phyloP scores from a whole-genome alignment of 2,113 vertebrate species.

The Cheilinus undulatus region DNA sequence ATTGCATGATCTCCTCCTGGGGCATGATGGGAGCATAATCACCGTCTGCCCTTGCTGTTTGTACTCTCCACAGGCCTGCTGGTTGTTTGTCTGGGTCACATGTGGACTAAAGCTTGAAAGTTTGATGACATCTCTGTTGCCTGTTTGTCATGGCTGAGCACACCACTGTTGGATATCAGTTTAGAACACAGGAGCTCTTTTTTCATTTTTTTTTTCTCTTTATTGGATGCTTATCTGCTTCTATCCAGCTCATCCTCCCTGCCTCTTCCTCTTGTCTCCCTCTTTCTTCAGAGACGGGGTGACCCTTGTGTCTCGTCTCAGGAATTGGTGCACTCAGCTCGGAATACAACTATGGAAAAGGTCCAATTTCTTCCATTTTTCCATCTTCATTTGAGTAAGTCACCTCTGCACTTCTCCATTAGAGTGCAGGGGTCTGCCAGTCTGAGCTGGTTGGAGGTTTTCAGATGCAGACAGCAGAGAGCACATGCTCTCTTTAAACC shows the following conservation, averaged over 20 bases:
- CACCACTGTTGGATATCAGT: slow-evolving; percentile 50
- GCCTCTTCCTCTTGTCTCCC: background rate
- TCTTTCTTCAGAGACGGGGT: slow-evolving; percentile 11
- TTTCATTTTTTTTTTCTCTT: slow-evolving; percentile 27
- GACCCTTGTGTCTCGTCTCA: slow-evolving; percentile 44
- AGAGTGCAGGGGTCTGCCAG: too few relatives aligned
- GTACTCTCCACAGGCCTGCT: background rate
- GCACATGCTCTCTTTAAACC: too few relatives aligned
- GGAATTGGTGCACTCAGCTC: slow-evolving; percentile 48
- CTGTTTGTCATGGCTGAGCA: slow-evolving; percentile 57
- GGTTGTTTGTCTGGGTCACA: slow-evolving; percentile 49
- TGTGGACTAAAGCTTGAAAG: slow-evolving; percentile 52
- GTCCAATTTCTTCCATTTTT: too few relatives aligned
- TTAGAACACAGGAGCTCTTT: slow-evolving; percentile 43
- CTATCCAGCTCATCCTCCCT: slow-evolving; percentile 10
- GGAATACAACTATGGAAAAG: slow-evolving; percentile 71
- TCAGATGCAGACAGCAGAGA: too few relatives aligned
- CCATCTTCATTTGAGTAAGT: too few relatives aligned
- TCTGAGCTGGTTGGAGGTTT: too few relatives aligned
- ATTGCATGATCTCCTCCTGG: slow-evolving; percentile 35
- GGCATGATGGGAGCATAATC: slow-evolving; percentile 32
- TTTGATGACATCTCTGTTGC: slow-evolving; percentile 53
- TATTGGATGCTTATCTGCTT: slow-evolving; percentile 44
- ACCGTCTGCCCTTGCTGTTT: background rate
- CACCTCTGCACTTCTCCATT: too few relatives aligned